Percentiles rank a stretch among this genome's conserved stretches.
These are phyloP conservation scores for Stomatorhinus walkeri DNA, from an alignment of 2,797 vertebrate species.

Conservation along the genomic window DNA sequence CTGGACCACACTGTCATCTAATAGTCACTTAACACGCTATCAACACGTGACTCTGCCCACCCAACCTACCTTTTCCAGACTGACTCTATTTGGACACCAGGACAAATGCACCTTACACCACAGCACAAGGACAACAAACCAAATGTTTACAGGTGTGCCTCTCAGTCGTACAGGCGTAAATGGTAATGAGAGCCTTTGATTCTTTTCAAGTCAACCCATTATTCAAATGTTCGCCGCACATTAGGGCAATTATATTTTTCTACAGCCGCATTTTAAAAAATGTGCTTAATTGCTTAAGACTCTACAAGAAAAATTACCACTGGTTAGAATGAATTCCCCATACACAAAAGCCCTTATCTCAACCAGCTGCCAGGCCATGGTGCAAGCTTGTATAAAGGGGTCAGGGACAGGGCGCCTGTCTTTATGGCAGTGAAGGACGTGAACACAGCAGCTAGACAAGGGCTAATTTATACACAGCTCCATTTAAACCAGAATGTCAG, in stretches of 20 bases:
- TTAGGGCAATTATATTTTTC: constrained; percentile 18
- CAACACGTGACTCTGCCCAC: background rate
- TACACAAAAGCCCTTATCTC: background rate
- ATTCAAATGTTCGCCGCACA: constrained; percentile 6
- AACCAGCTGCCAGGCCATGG: constrained; percentile 41
- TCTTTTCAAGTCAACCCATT: constrained; percentile 16
- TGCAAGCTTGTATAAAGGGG: constrained; percentile 4
- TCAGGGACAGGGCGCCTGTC: background rate
- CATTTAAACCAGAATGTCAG: background rate
- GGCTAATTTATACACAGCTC: background rate
- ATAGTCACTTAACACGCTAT: background rate
- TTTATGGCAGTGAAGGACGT: background rate
- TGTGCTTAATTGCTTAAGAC: constrained; percentile 34
- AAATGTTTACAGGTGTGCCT: background rate
- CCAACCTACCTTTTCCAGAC: background rate
- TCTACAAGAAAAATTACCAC: constrained; percentile 29
- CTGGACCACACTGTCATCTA: background rate
- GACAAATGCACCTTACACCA: background rate
- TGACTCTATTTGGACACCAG: background rate
- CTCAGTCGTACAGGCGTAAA: background rate
- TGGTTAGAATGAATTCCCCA: constrained; percentile 23
- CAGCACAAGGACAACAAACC: background rate
- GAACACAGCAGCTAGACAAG: background rate
- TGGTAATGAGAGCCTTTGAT: background rate
- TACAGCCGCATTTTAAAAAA: constrained; percentile 27